phyloP scores from a whole-genome alignment of 2,888 invertebrate species.

The Callosobruchus maculatus region DNA sequence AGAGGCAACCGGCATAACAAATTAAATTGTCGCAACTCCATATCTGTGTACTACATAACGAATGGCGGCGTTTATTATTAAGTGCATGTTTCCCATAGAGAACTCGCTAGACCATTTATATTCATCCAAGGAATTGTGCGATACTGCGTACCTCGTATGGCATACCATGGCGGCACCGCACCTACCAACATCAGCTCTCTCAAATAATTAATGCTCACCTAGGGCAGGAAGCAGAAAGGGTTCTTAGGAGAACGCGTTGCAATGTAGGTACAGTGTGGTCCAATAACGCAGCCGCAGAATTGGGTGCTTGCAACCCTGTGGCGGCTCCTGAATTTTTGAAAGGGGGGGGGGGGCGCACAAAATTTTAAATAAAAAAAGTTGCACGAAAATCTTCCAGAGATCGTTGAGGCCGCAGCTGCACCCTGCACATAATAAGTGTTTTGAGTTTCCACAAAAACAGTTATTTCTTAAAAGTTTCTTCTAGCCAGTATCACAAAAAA shows the following conservation, averaged over 20 bases:
- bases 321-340: no score
- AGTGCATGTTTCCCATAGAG: conserved; percentile 7
- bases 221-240: conserved; percentile 1
- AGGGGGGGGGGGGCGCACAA: no score
- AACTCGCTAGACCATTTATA: conserved; percentile 6
- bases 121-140: conserved; percentile 4
- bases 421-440: no score
- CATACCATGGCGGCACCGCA: conserved; percentile 5
- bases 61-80: conserved; percentile 4
- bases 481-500: no score
- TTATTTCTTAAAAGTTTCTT: no score
- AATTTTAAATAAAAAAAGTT: no score
- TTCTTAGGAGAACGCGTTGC: not conserved
- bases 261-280: no score
- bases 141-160: conserved; percentile 6
- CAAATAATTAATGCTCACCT: conserved; percentile 8
- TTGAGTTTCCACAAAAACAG: no score
- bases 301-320: no score
- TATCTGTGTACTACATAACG: not conserved
- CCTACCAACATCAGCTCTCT: conserved; percentile 5
- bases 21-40: conserved; percentile 1
- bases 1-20: not conserved
- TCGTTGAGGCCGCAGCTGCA: no score
- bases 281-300: no score
- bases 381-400: no score